Conservation (phyloP, 2,113 vertebrate genomes). For the Sinosuthora webbiana region DNA sequence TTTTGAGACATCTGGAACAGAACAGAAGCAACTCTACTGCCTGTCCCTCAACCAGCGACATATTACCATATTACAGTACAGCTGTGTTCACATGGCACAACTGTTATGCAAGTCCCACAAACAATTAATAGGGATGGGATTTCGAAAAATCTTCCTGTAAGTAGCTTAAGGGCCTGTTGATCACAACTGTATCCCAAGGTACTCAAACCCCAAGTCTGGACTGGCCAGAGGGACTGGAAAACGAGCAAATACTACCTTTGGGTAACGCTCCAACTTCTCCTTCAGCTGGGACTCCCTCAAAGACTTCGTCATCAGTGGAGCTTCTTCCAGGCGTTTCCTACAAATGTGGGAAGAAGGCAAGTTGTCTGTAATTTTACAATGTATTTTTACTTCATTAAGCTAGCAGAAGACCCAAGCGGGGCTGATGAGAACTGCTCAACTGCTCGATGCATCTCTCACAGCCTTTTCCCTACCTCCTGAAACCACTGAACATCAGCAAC, state of each 20-base stretch:
- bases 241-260: slow-evolving; percentile 78
- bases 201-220: background rate
- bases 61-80: background rate
- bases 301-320: slow-evolving; percentile 86
- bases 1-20: background rate
- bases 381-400: background rate
- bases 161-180: background rate
- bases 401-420: background rate
- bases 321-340: slow-evolving; percentile 89
- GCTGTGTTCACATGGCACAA: background rate
- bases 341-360: background rate
- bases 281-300: slow-evolving; percentile 83
- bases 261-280: slow-evolving; percentile 88
- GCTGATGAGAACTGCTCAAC: background rate
- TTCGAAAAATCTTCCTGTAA: background rate
- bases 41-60: background rate
- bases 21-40: background rate
- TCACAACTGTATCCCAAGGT: background rate
- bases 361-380: background rate
- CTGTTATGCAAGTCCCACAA: background rate
- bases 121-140: background rate
- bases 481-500: background rate
- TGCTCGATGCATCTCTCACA: background rate
- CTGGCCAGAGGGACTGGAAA: background rate
- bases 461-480: background rate